Percentiles rank a stretch among this genome's conserved stretches.
Evolutionary conservation across 2,888 invertebrate species (phyloP).

Genomic region (Pachymerium ferrugineum): DNA sequence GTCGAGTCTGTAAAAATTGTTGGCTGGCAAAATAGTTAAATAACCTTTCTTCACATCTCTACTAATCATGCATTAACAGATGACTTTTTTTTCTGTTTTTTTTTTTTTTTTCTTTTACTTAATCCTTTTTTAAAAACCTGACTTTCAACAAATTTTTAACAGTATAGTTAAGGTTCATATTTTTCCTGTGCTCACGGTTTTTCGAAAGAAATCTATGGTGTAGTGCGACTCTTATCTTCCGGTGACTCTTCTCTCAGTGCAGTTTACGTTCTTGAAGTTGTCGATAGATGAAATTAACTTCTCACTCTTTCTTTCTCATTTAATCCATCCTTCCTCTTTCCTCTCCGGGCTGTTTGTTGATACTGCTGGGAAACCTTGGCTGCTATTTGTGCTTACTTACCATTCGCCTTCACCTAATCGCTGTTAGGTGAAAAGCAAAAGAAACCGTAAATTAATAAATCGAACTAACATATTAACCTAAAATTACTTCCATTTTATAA

Average conservation of each 20-base stretch:
- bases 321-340: not conserved
- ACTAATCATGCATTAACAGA: not conserved
- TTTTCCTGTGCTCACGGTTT: not conserved
- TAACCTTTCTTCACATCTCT: not conserved
- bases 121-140: too few species aligned
- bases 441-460: constrained; percentile 33
- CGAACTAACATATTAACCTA: not conserved
- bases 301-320: too few species aligned
- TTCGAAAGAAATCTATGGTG: too few species aligned
- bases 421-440: constrained; percentile 41
- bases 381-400: constrained; percentile 43
- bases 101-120: not conserved
- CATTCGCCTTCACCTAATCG: constrained; percentile 38
- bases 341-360: not conserved
- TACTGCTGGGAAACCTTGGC: constrained; percentile 34
- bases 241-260: too few species aligned
- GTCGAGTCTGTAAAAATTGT: constrained; percentile 2
- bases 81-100: not conserved
- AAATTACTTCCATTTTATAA: not conserved
- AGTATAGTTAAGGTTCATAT: not conserved
- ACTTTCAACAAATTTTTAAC: too few species aligned
- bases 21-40: not conserved
- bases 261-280: not conserved
- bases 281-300: not conserved
- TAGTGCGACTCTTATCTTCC: too few species aligned